Base-by-base conservation (phyloP, 2,113 vertebrate species). In the Gobius niger region DNA sequence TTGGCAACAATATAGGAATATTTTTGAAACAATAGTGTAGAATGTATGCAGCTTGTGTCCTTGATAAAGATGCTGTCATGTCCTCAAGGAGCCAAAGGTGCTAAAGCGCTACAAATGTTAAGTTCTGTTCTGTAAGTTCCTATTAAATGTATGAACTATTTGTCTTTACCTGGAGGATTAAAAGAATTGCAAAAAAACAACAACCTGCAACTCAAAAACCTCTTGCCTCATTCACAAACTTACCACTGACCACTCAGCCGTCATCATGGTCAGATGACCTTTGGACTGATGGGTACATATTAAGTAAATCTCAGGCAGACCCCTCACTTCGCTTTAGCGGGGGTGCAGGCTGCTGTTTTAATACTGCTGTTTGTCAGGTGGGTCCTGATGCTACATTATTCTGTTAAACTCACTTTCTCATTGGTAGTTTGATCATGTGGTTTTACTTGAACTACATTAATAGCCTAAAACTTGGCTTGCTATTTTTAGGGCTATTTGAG, bases 251-350 rank as follows among this genome's bases (percentile, higher is more conserved):
- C 69, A 65, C 76, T 75, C 69, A 41, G 67, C 14, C 15, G 57
- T 60, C 54, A 57, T 50, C 61, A 47, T 49, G 44, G 44, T 56
- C 61, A 50, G 65, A 47, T 47, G 69, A 87, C 77, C 84, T 87
- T 86, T 88, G 83, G 79, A 80, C 70, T 9, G 73, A 77, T 63
- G 62, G 64, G 68, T 72, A 61, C 34, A 65, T 63, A 71, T 82
- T 61, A 63, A 57, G 76, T 50, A 51, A 76, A 70, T 49, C 34
- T 64, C 46, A 59, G 52, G 44, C 65, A 61, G 41, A 59, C 13
- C 18, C 41, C n/a, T 77, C 73, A 76, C 60, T 80, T 67, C 13
- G 52, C 73, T 49, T 72, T 64, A 53, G 44, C 62, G 15, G 44
- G 57, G 61, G 34, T 57, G 15, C 4, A 44, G 16, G 11, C 67